phyloP scores from a whole-genome alignment of 2,888 invertebrate genomes.

The Osmoderma eremita region DNA sequence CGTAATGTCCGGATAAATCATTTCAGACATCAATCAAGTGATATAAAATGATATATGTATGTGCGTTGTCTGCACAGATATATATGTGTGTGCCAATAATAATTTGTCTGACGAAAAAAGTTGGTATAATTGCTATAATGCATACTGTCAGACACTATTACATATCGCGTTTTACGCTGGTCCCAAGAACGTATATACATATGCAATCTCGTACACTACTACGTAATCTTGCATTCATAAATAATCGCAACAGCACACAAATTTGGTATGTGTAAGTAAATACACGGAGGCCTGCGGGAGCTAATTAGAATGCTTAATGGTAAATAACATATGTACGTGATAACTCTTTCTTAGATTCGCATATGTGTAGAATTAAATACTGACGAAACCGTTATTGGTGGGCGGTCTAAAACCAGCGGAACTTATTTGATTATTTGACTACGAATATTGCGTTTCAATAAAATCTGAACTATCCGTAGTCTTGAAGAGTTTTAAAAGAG shows the following conservation, averaged over 20 bases:
- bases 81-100: neutral
- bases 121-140: neutral
- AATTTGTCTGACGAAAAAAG: neutral
- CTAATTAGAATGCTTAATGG: too few species aligned
- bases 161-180: neutral
- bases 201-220: neutral
- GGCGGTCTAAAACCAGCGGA: too few species aligned
- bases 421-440: too few species aligned
- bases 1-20: neutral
- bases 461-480: too few species aligned
- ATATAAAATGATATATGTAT: neutral
- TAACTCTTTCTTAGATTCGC: too few species aligned
- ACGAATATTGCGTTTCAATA: too few species aligned
- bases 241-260: neutral
- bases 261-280: neutral
- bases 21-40: slow-evolving; percentile 8
- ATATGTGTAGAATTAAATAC: too few species aligned
- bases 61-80: neutral
- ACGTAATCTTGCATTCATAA: neutral
- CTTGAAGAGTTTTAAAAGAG: too few species aligned
- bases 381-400: too few species aligned
- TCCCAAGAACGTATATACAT: neutral
- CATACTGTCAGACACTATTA: neutral
- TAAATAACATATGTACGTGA: too few species aligned
- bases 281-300: too few species aligned